Evolutionary conservation across 2,888 invertebrate species (phyloP).

Genomic region (Melieria picta): DNA sequence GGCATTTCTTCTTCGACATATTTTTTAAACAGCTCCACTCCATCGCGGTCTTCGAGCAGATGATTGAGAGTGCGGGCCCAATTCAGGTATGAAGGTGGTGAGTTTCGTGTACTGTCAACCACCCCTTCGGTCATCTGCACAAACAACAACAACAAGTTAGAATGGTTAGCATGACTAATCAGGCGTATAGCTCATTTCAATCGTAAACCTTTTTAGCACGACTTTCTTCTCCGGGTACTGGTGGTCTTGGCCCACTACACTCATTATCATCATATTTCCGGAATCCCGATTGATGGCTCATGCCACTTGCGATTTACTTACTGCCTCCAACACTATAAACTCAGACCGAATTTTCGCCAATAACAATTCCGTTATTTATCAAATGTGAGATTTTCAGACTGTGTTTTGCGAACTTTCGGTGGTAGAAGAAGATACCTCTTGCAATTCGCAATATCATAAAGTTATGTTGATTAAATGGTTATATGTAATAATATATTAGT

Average conservation of each 20-base stretch:
- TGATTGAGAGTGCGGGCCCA: slow-evolving; percentile 89
- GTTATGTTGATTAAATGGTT: no score
- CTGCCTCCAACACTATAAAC: slow-evolving; percentile 3
- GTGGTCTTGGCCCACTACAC: slow-evolving; percentile 77
- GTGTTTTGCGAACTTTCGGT: no score
- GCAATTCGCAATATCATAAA: no score
- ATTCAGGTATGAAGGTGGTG: slow-evolving; percentile 80
- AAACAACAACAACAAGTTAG: not conserved
- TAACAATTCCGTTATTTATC: not conserved
- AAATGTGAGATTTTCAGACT: no score
- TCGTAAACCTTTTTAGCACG: slow-evolving; percentile 63
- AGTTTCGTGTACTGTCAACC: slow-evolving; percentile 64
- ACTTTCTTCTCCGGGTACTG: slow-evolving; percentile 79
- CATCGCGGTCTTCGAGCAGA: slow-evolving; percentile 89
- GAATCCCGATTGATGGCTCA: slow-evolving; percentile 65
- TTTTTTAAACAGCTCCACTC: slow-evolving; percentile 86
- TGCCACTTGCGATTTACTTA: slow-evolving; percentile 54
- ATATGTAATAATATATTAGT: not conserved
- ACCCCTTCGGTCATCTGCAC: slow-evolving; percentile 66
- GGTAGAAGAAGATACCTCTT: no score
- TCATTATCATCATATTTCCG: slow-evolving; percentile 67
- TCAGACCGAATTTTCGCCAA: not conserved
- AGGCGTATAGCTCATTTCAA: not conserved
- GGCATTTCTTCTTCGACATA: slow-evolving; percentile 83
- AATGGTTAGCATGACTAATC: not conserved